Percentiles rank a stretch among this genome's conserved stretches.
Evolutionary conservation across 2,113 vertebrate species (phyloP).

Genomic region (Thalassoma bifasciatum): DNA sequence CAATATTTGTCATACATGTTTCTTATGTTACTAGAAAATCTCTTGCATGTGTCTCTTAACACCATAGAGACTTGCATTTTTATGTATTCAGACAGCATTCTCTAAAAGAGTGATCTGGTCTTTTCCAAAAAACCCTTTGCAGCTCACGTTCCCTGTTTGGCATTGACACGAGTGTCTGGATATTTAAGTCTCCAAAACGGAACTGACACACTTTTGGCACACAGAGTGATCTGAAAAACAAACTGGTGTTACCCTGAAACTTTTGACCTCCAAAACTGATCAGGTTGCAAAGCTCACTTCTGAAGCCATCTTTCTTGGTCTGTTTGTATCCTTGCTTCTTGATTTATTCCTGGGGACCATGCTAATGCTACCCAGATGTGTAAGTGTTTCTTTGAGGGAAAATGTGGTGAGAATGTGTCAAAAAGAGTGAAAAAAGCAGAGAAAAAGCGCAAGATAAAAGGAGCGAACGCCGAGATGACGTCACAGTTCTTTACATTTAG

Average conservation of each 20-base stretch:
- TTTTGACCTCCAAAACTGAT: conserved; percentile 55
- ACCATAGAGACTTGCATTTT: too few species aligned
- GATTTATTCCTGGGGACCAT: conserved; percentile 65
- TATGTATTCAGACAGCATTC: neutral
- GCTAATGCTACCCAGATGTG: conserved; percentile 73
- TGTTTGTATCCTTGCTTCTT: conserved; percentile 56
- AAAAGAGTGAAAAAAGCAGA: conserved; percentile 10
- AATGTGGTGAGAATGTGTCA: conserved; percentile 43
- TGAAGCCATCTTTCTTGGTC: conserved; percentile 38
- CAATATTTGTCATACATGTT: neutral
- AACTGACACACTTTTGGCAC: conserved; percentile 32
- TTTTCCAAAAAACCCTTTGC: too few species aligned
- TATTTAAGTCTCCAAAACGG: neutral
- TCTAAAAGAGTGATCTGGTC: neutral
- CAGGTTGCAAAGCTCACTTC: conserved; percentile 48
- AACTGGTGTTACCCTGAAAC: conserved; percentile 26
- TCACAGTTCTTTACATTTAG: conserved; percentile 40
- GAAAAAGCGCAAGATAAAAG: conserved; percentile 18
- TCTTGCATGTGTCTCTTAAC: too few species aligned
- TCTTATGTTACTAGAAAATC: too few species aligned
- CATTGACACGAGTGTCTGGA: neutral
- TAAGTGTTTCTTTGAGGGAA: conserved; percentile 54
- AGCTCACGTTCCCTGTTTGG: too few species aligned
- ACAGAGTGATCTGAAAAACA: conserved; percentile 36
- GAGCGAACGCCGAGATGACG: conserved; percentile 32